Percentiles rank a stretch among this genome's conserved stretches.
phyloP scores from a whole-genome alignment of 2,797 vertebrate species.

The Bradypodion pumilum region DNA sequence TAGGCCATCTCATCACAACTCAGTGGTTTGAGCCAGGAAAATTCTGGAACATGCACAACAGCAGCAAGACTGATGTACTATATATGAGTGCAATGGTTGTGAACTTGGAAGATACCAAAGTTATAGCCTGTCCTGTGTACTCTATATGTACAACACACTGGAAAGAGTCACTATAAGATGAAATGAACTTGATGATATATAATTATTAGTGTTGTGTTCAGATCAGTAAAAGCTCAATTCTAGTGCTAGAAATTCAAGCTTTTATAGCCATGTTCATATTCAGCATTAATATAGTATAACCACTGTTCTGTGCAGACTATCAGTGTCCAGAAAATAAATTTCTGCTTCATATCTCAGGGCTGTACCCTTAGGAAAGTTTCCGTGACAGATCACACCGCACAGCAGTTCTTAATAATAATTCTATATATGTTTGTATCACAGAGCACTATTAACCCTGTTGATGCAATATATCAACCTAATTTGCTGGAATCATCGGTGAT shows the following conservation, averaged over 20 bases:
- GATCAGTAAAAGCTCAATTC: constrained; percentile 9
- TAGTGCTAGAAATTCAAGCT: constrained; percentile 11
- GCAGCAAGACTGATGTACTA: too few species aligned
- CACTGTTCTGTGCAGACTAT: neutral
- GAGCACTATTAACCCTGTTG: constrained; percentile 99
- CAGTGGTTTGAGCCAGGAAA: too few species aligned
- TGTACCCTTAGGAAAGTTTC: constrained; percentile 57
- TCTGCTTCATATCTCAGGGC: constrained; percentile 57
- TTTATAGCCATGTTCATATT: neutral
- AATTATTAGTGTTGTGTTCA: neutral
- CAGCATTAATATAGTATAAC: neutral
- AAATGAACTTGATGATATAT: too few species aligned
- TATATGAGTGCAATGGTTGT: too few species aligned
- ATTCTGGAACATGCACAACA: too few species aligned
- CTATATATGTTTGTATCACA: constrained; percentile 68
- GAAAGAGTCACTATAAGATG: too few species aligned
- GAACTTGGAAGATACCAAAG: too few species aligned
- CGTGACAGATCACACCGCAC: constrained; percentile 29
- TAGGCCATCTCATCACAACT: too few species aligned
- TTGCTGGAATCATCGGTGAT: constrained; percentile 86
- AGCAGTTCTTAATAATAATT: constrained; percentile 14
- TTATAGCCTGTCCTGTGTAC: too few species aligned
- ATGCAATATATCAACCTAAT: constrained; percentile 92
- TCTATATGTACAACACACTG: too few species aligned
- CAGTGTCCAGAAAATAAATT: constrained; percentile 35